These are phyloP conservation scores for Neoscelio sp. DNA, from an alignment of 2,888 invertebrate species.

Conservation along the genomic window DNA sequence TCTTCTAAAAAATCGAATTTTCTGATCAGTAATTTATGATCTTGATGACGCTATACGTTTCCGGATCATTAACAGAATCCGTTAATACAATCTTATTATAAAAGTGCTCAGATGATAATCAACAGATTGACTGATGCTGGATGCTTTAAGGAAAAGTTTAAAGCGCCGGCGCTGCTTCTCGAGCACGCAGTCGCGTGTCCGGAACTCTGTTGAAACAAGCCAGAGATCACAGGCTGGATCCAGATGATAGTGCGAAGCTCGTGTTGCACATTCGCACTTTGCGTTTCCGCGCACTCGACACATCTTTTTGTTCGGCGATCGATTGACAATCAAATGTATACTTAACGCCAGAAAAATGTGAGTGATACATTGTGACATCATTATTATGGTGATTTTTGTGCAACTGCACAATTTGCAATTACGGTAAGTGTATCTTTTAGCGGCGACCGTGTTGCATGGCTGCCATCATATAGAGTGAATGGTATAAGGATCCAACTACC, in stretches of 20 bases:
- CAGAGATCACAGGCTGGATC: conserved; percentile 53
- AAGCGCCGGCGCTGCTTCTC: conserved; percentile 68
- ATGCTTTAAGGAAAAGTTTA: conserved; percentile 39
- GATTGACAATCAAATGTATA: conserved; percentile 21
- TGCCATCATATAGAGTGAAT: conserved; percentile 22
- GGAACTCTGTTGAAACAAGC: conserved; percentile 55
- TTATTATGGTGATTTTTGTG: neutral
- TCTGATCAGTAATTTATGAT: too few relatives aligned
- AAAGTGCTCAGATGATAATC: conserved; percentile 41
- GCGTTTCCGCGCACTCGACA: conserved; percentile 12
- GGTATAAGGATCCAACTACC: conserved; percentile 20
- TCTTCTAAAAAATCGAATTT: too few relatives aligned
- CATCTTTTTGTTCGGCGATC: conserved; percentile 10
- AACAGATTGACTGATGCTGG: conserved; percentile 55
- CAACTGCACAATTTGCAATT: conserved; percentile 10
- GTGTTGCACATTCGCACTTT: conserved; percentile 19
- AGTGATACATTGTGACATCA: neutral
- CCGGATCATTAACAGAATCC: conserved; percentile 1
- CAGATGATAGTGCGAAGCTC: conserved; percentile 56
- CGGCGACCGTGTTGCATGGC: conserved; percentile 13
- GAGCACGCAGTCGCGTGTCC: conserved; percentile 73
- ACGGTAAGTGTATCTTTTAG: conserved; percentile 16
- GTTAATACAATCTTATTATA: conserved; percentile 17
- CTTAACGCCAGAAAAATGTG: conserved; percentile 1
- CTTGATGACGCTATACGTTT: too few relatives aligned